Percentiles rank a stretch among this genome's conserved stretches.
Evolutionary conservation across 2,797 vertebrate species (phyloP).

Genomic region (Microctenopoma steveboyesi): DNA sequence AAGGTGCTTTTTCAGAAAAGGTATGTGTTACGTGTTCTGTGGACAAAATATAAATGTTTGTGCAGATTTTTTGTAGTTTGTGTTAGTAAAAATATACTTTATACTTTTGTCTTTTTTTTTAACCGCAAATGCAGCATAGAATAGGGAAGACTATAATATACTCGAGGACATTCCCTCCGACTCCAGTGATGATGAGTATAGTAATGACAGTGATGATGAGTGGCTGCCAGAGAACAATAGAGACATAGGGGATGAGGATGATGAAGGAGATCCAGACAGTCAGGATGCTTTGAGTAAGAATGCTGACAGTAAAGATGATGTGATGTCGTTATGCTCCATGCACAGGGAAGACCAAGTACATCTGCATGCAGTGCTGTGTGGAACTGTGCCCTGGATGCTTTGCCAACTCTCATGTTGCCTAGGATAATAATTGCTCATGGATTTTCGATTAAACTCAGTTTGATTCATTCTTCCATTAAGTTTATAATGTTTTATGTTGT

Average conservation of each 20-base stretch:
- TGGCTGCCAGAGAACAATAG: background rate
- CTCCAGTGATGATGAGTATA: constrained; percentile 7
- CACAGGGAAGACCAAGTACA: background rate
- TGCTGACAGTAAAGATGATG: background rate
- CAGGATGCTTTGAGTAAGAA: background rate
- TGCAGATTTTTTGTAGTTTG: no score
- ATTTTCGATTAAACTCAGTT: no score
- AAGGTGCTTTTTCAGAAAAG: constrained; percentile 36
- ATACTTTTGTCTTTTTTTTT: background rate
- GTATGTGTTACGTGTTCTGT: background rate
- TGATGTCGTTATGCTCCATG: background rate
- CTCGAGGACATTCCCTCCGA: background rate
- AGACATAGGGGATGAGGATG: constrained; percentile 2
- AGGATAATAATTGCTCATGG: no score
- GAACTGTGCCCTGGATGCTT: no score
- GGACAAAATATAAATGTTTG: background rate
- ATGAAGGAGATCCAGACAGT: background rate
- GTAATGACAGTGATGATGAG: constrained; percentile 24
- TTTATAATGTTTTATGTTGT: no score
- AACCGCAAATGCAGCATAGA: background rate
- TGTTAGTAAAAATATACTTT: no score
- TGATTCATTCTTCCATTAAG: no score
- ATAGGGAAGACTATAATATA: background rate
- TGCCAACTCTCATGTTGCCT: no score
- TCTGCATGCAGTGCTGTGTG: no score